Base-by-base conservation (phyloP, 2,888 invertebrate species). In the Rosalia funebris region DNA sequence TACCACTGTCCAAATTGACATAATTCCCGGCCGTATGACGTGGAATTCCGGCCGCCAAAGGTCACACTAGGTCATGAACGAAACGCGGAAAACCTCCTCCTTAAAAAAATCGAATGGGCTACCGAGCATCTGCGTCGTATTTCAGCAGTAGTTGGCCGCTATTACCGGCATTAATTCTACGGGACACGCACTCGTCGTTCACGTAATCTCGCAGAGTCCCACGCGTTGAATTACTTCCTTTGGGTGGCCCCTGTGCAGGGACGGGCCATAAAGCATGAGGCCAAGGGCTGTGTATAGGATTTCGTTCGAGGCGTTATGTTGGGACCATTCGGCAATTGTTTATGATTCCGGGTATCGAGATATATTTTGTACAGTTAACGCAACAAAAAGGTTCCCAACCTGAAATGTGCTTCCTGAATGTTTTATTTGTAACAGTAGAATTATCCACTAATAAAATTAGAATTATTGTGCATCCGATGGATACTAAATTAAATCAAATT, bases 61-160 rank as follows among this genome's bases (percentile, higher is more conserved):
- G 53, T 53, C 42, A 53, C 42, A 42, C 42, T 42, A 42, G 53
- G 41, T 53, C 53, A 53, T 31, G 53, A 53, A 32, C 52, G 52
- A 15, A 41, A 14, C 52, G 4, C 41, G 53, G 46, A 15, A 20
- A 19, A 53, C 31, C 31, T 16, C 25, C 41, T 14, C 31, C 37
- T 14, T 17, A 12, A 11, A 41, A 52, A 41, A 41, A 52, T 52
- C 52, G 41, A 52, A 39, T 36, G 20, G 25, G 31, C 7, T 14
- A 12, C 20, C 52, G 17, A 7, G 15, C 25, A 42, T 32, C 37
- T 25, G 20, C 53, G 53, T 17, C 25, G 39, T 52, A 52, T 52
- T 19, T 41, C 52, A 41, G 11, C 15, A 46, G 31, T 42, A 53
- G 53, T 53, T 31, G 32, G 20, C 41, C 42, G 41, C 41, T 42